phyloP scores from a whole-genome alignment of 2,797 vertebrate genomes.

The Presbytis comata region DNA sequence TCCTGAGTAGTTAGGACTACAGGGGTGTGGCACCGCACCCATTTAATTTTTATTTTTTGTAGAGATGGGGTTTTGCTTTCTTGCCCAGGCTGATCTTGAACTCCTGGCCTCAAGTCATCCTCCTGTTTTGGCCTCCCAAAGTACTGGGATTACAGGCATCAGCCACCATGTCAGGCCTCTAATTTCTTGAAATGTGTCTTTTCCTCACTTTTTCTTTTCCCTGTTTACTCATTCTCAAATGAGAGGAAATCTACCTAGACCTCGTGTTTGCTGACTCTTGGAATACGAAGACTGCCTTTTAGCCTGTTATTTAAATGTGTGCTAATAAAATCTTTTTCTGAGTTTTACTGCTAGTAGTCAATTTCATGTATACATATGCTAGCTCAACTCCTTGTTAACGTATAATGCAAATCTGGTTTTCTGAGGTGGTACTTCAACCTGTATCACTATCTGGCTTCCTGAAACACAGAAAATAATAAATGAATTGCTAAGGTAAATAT shows the following conservation, averaged over 20 bases:
- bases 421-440: neutral
- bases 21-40: neutral
- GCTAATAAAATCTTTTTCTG: conserved; percentile 18
- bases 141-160: neutral
- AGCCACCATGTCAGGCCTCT: neutral
- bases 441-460: neutral
- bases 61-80: neutral
- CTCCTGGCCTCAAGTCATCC: neutral
- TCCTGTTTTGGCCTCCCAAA: neutral
- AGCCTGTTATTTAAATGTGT: neutral
- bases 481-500: neutral
- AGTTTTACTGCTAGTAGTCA: conserved; percentile 5
- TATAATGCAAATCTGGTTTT: conserved; percentile 5
- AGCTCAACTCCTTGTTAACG: neutral
- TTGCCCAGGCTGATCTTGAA: neutral
- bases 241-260: neutral
- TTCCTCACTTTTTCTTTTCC: neutral
- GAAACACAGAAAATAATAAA: neutral
- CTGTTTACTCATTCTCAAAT: neutral
- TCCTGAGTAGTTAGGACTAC: neutral
- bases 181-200: neutral
- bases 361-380: neutral
- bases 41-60: neutral
- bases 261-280: neutral
- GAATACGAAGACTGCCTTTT: neutral